Evolutionary conservation across 2,113 vertebrate species (phyloP).

Genomic region (Actinemys pallida): DNA sequence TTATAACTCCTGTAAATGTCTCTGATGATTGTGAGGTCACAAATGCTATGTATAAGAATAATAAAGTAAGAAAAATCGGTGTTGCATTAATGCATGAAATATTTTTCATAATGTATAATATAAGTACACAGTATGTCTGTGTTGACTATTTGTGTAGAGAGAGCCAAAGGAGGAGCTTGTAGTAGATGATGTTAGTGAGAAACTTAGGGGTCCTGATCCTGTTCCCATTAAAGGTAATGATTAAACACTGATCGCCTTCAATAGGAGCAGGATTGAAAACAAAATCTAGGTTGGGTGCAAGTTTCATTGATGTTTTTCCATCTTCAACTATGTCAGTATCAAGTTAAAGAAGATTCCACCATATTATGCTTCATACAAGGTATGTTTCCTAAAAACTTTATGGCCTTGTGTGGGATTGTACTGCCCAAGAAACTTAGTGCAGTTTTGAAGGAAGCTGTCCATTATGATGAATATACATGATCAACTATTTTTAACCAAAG

Average conservation of each 20-base stretch:
- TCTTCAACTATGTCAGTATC: not conserved
- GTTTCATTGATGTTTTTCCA: not conserved
- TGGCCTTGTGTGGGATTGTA: not conserved
- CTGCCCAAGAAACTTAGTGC: fast-evolving
- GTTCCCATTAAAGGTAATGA: not conserved
- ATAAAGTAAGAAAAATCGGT: not conserved
- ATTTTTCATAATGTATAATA: not conserved
- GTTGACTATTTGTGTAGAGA: not conserved
- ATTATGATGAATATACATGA: not conserved
- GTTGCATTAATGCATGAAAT: fast-evolving
- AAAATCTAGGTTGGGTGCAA: not conserved
- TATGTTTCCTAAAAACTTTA: fast-evolving
- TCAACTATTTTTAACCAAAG: not conserved
- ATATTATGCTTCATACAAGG: fast-evolving
- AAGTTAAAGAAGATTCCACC: not conserved
- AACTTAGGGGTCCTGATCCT: not conserved
- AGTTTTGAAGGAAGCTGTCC: not conserved
- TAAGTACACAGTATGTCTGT: not conserved
- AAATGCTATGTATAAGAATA: not conserved
- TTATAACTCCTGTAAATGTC: slow-evolving; percentile 48
- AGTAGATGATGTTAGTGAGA: not conserved
- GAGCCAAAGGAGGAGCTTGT: not conserved
- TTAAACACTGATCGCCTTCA: not conserved
- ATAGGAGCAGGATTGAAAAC: not conserved
- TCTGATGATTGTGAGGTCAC: not conserved